Conservation (phyloP, 2,888 invertebrate species). For the Gnatocerus cornutus region DNA sequence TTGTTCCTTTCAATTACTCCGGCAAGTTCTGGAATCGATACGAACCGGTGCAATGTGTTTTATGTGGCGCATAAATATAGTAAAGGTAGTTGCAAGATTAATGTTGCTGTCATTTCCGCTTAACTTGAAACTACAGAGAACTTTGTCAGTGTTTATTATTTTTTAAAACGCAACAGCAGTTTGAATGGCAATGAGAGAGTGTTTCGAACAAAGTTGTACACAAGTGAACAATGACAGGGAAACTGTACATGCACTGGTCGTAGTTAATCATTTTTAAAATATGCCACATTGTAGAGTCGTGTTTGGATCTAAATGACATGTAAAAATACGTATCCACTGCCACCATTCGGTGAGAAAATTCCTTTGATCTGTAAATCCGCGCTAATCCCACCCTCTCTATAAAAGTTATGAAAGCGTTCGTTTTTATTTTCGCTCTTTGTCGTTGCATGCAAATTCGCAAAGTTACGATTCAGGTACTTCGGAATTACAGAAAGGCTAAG, state of each 20-base stretch:
- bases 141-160: constrained; percentile 10
- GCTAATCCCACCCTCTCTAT: constrained; percentile 4
- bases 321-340: not conserved
- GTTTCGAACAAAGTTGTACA: not conserved
- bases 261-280: not conserved
- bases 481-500: constrained; percentile 18
- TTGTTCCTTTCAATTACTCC: constrained; percentile 21
- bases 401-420: constrained; percentile 16
- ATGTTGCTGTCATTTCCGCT: constrained; percentile 13
- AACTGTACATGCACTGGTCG: not conserved
- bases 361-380: constrained; percentile 12
- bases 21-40: not conserved
- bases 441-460: constrained; percentile 24
- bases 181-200: constrained; percentile 1
- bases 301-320: too few relatives aligned
- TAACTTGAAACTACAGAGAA: constrained; percentile 6
- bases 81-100: not conserved
- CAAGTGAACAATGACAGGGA: not conserved
- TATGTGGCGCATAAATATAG: constrained; percentile 8
- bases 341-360: too few relatives aligned
- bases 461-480: constrained; percentile 13
- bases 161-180: not conserved
- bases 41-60: constrained; percentile 8
- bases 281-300: not conserved
- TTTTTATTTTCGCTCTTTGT: constrained; percentile 11